Percentiles rank a stretch among this genome's conserved stretches.
Conservation (phyloP, 1,140 invertebrate species). For the Chionoecetes opilio region DNA sequence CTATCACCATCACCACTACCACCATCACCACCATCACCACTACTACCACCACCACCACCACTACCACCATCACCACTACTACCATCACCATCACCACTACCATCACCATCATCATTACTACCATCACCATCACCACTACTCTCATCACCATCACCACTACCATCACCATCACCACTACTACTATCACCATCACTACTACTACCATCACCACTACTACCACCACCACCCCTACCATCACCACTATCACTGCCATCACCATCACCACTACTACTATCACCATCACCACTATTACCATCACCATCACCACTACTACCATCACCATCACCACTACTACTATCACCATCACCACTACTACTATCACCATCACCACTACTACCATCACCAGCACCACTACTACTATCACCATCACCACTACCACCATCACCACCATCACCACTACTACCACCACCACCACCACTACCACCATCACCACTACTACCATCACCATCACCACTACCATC, state of each 20-base stretch:
- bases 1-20: neutral
- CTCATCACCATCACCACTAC: no score
- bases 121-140: no score
- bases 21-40: neutral
- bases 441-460: no score
- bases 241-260: no score
- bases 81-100: no score
- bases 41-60: constrained; percentile 9
- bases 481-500: no score
- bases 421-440: no score
- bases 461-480: no score
- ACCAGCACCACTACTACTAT: neutral
- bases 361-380: neutral
- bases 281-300: neutral
- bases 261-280: no score
- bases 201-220: neutral
- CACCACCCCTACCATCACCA: neutral
- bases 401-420: no score
- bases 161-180: no score
- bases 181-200: neutral
- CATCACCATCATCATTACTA: no score
- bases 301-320: neutral
- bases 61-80: neutral
- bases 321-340: neutral
- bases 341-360: neutral